These are phyloP conservation scores for Rhodophaea formosa DNA, from an alignment of 2,888 invertebrate genomes.

Conservation along the genomic window DNA sequence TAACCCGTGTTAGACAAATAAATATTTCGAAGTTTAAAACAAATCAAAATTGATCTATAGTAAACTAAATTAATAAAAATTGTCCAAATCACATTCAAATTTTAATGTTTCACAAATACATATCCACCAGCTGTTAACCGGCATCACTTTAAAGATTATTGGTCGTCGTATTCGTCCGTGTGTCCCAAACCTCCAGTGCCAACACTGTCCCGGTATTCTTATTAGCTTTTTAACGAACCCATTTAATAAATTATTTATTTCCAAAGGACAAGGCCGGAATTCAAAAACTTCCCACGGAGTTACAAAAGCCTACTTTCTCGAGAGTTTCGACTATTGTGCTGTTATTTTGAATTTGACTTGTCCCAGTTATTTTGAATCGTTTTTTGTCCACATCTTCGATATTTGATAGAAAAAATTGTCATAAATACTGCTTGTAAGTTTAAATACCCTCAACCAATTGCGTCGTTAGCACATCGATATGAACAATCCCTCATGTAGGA, in stretches of 20 bases:
- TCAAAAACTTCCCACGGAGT: conserved; percentile 3
- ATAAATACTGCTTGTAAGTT: no score
- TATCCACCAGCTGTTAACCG: no score
- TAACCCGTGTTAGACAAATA: no score
- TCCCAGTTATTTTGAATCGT: not conserved
- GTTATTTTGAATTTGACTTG: not conserved
- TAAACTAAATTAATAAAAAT: no score
- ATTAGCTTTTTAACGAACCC: conserved; percentile 6
- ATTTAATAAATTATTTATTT: conserved; percentile 14
- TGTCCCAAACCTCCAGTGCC: not conserved
- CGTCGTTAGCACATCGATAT: no score
- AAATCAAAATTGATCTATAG: no score
- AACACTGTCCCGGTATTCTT: conserved; percentile 2
- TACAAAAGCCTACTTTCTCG: not conserved
- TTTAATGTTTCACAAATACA: no score
- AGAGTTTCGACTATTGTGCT: not conserved
- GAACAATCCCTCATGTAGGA: no score
- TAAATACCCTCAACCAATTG: no score
- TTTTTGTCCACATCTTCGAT: not conserved
- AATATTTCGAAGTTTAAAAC: no score
- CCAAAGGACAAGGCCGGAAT: conserved; percentile 8
- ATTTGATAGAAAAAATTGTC: no score
- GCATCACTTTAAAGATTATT: not conserved
- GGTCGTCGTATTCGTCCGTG: not conserved
- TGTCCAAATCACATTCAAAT: no score